These are phyloP conservation scores for Psilopsiagon aurifrons DNA, from an alignment of 2,113 vertebrate species.

Conservation along the genomic window DNA sequence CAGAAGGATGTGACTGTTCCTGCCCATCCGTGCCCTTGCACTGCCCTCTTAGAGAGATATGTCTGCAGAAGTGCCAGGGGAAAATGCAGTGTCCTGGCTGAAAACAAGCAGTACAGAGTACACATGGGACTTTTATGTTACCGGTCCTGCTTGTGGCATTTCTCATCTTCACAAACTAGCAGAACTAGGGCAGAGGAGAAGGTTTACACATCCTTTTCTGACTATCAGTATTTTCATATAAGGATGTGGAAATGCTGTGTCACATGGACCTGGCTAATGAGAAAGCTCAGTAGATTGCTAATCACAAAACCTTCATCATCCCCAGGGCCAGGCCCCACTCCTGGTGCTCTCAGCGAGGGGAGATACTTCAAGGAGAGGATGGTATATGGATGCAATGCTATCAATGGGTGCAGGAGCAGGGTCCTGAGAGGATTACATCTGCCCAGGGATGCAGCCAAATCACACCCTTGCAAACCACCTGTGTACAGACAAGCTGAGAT, in stretches of 20 bases:
- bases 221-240: accelerated
- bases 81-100: accelerated
- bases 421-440: too few species aligned
- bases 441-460: background rate
- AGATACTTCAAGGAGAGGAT: background rate
- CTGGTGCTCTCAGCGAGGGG: background rate
- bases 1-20: background rate
- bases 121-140: accelerated
- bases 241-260: background rate
- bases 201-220: background rate
- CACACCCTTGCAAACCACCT: background rate
- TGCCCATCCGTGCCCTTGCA: background rate
- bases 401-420: background rate
- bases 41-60: accelerated
- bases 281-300: background rate
- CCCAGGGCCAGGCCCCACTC: background rate
- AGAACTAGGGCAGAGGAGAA: background rate
- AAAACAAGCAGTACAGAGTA: accelerated
- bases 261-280: background rate
- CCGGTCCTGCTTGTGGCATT: accelerated
- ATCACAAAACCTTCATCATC: background rate
- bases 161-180: accelerated
- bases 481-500: background rate
- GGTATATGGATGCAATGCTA: background rate
- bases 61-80: background rate